phyloP scores from a whole-genome alignment of 2,113 vertebrate species.

The Nycticebus coucang region DNA sequence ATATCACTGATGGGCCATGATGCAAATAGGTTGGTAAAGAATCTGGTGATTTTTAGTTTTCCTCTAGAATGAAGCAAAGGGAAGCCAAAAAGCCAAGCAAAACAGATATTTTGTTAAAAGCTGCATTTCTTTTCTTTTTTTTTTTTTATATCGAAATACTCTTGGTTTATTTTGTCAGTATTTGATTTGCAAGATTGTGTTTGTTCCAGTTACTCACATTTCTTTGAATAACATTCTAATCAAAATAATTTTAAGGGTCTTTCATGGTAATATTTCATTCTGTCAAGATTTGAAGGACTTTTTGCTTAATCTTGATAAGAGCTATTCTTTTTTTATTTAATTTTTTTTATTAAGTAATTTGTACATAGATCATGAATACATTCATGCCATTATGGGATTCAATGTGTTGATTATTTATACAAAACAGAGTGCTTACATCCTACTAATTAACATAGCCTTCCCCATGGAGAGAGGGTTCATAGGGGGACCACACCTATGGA shows the following conservation, averaged over 20 bases:
- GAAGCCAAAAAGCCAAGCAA: not conserved
- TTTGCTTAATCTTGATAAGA: not conserved
- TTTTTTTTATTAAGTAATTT: no score
- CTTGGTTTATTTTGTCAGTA: not conserved
- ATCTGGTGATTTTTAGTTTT: not conserved
- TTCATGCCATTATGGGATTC: no score
- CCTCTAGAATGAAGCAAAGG: not conserved
- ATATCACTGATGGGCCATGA: conserved; percentile 41
- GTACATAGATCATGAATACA: no score
- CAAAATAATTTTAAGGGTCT: not conserved
- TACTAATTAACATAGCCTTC: no score
- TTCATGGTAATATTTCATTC: not conserved
- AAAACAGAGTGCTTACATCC: no score
- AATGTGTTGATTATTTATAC: no score
- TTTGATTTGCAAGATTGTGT: conserved; percentile 1
- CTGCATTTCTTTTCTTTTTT: not conserved
- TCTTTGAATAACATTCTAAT: not conserved
- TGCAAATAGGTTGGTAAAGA: conserved; percentile 7
- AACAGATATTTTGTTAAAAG: not conserved
- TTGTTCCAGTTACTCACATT: not conserved
- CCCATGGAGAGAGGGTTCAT: no score
- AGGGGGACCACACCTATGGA: no score
- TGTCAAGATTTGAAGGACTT: not conserved
- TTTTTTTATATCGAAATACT: not conserved
- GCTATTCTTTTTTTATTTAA: not conserved